Evolutionary conservation across 2,797 vertebrate species (phyloP).

Genomic region (Sebastes matsubarae): DNA sequence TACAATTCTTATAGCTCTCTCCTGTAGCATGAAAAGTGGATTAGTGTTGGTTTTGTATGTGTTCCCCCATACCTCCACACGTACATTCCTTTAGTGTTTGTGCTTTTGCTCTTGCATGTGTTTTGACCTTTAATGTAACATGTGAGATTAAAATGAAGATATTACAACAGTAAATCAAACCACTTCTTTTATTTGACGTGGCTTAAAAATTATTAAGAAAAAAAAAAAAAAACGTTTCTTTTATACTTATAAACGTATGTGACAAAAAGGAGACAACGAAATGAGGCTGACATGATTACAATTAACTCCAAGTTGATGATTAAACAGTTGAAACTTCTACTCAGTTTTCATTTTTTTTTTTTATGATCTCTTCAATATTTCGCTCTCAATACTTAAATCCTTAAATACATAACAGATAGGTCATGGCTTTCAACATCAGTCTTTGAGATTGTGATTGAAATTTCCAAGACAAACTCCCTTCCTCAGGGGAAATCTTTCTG

Average conservation of each 20-base stretch:
- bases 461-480: not conserved
- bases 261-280: not conserved
- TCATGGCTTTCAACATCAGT: not conserved
- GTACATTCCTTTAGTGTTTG: not conserved
- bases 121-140: not conserved
- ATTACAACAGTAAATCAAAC: not conserved
- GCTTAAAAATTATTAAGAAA: not conserved
- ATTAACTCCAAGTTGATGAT: not conserved
- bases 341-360: not conserved
- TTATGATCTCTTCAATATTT: not conserved
- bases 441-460: not conserved
- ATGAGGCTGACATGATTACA: not conserved
- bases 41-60: not conserved
- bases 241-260: not conserved
- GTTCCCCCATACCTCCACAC: not conserved
- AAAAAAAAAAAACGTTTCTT: accelerated
- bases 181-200: not conserved
- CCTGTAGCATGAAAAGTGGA: not conserved
- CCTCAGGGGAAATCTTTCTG: not conserved
- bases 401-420: not conserved
- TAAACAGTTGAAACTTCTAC: not conserved
- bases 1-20: not conserved
- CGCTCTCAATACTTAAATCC: not conserved
- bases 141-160: not conserved
- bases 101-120: not conserved